Evolutionary conservation across 1,140 invertebrate species (phyloP).

Genomic region (Lasioglossum baleicum): DNA sequence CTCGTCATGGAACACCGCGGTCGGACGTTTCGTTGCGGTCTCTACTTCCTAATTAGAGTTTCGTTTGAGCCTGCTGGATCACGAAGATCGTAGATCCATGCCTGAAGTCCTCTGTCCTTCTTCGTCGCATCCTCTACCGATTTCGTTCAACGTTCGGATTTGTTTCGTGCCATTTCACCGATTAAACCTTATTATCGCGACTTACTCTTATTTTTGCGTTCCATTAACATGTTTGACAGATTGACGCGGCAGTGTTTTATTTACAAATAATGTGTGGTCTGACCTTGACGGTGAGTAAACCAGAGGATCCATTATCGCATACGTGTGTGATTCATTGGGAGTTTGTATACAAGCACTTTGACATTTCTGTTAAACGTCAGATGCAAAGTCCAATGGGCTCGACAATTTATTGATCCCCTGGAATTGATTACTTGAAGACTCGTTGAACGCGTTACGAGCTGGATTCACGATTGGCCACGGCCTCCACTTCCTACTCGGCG

Average conservation of each 20-base stretch:
- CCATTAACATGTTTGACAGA: background rate
- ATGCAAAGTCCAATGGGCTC: background rate
- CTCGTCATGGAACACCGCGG: constrained; percentile 11
- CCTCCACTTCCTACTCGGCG: background rate
- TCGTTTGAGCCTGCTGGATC: background rate
- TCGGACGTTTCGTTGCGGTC: background rate
- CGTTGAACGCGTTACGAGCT: background rate
- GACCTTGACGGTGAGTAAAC: background rate
- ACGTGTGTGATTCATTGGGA: background rate
- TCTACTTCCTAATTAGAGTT: background rate
- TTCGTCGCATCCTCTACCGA: too few species aligned
- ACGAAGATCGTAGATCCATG: too few species aligned
- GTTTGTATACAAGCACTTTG: background rate
- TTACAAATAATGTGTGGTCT: background rate
- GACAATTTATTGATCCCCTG: background rate
- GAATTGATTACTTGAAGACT: background rate
- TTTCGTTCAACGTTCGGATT: background rate
- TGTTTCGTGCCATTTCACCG: background rate
- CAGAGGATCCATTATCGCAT: too few species aligned
- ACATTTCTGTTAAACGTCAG: background rate
- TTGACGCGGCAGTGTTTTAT: background rate
- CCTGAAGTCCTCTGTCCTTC: too few species aligned
- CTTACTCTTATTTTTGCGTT: background rate
- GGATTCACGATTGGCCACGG: background rate
- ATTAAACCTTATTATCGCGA: background rate